Evolutionary conservation across 2,113 vertebrate species (phyloP).

Genomic region (Oryzias curvinotus): DNA sequence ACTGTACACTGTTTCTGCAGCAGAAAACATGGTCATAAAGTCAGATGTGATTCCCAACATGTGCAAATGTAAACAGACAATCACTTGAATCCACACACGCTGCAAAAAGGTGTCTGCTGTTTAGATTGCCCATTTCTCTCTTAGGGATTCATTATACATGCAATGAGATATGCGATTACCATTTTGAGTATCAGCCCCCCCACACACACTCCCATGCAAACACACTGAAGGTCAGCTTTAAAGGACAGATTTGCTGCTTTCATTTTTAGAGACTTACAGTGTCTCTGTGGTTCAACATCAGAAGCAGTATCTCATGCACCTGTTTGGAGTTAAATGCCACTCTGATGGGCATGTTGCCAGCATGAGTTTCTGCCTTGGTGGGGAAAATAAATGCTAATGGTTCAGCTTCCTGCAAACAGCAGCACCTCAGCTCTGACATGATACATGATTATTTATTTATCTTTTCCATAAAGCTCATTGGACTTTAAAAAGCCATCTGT

Average conservation of each 20-base stretch:
- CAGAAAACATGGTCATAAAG: constrained; percentile 20
- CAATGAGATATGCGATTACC: constrained; percentile 68
- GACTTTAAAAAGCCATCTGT: constrained; percentile 66
- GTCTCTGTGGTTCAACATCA: constrained; percentile 46
- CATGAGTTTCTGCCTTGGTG: constrained; percentile 41
- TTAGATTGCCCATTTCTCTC: constrained; percentile 51
- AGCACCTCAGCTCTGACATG: constrained; percentile 47
- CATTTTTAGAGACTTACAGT: constrained; percentile 37
- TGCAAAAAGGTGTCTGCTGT: constrained; percentile 37
- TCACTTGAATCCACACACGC: constrained; percentile 19
- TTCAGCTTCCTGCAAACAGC: constrained; percentile 45
- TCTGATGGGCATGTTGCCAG: constrained; percentile 44
- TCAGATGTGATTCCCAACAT: constrained; percentile 13
- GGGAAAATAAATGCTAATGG: constrained; percentile 57
- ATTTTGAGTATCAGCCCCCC: constrained; percentile 60
- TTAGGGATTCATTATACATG: constrained; percentile 68
- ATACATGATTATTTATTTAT: constrained; percentile 48
- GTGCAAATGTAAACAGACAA: constrained; percentile 27
- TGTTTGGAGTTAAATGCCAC: constrained; percentile 57
- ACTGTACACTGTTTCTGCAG: constrained; percentile 3
- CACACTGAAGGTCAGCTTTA: constrained; percentile 53
- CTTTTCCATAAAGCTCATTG: constrained; percentile 38
- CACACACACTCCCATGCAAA: constrained; percentile 15
- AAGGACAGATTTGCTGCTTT: constrained; percentile 55
- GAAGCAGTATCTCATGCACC: constrained; percentile 47